Evolutionary conservation across 2,888 invertebrate species (phyloP), one percentile per base, ranked within the genome.

Genomic region (Bedellia somnulentella): DNA sequence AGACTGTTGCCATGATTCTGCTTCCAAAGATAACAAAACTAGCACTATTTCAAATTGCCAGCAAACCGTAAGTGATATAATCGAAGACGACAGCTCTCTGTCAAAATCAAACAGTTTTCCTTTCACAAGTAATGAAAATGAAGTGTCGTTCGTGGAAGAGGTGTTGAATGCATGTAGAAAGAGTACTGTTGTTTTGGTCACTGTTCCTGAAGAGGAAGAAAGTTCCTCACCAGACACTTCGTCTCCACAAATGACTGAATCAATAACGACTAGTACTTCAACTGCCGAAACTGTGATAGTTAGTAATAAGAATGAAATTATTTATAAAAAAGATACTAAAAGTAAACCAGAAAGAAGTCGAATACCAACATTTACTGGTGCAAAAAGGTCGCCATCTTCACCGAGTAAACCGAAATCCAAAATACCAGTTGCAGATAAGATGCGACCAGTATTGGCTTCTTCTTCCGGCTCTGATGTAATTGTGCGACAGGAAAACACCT

Each of bases 241-340:
- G 38, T 79, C 79, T 4, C 80, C 80, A 27, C 81, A 80, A 57
- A 79, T 81, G 68, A 81, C 80, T 55, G 82, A 82, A 61, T 82
- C 82, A 9, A 70, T 81, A 47, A 82, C 83, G 38, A 82, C 83
- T 34, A 82, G 81, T 56, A 79, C 81, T 33, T 85, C 85, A 45
- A 86, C 86, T 35, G 83, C 85, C 37, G 86, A 85, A 62, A 85
- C 85, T 49, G 79, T 85, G 54, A 82, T 84, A 57, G 78, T 84
- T 64, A 81, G 80, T 62, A 81, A 71, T 68, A 78, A 70, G 57
- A 62, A 57, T 51, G 71, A 71, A 32, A 52, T 45, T 25, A 39
- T 30, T 4, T 15, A 45, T 34, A 60, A 52, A 35, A 59, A 55
- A 40, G 68, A 70, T 31, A 52, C 63, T 36, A 66, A 54, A 49